Evolutionary conservation across 2,888 invertebrate genomes (phyloP), one percentile per base, ranked within the genome.

Genomic region (Agrypnus murinus): DNA sequence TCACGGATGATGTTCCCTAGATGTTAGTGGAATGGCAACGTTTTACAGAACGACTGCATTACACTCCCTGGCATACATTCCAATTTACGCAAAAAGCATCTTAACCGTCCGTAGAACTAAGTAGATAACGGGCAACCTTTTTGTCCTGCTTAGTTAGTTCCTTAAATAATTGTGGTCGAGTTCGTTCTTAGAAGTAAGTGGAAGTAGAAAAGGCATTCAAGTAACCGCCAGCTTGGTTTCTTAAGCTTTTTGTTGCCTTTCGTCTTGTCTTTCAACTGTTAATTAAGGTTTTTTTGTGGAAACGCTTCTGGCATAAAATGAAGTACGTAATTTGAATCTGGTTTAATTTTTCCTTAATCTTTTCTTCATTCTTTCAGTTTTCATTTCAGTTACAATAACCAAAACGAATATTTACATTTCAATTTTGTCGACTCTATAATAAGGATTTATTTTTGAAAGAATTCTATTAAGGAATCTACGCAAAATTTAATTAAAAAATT

Each of bases 261-360:
- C 46, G 32, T 63, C 62, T 48, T 63, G 62, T 63, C 48, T 63
- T 46, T 36, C 48, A 50, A 60, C 45, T 50, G 62, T 63, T 63
- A 63, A 63, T 63, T 63, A 63, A 63, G 48, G 48, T 63, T 48
- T 63, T 55, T 50, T 63, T 50, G 62, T 50, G 19, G 48, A 36
- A 25, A 63, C 34, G 62, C 62, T 50, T 46, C 57, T 50, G 46
- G 62, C 62, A 63, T 63, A 63, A 63, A 63, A 63, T 63, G 34
- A 63, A 63, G 62, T 63, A 63, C 38, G 48, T 48, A 63, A 63
- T 63, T 63, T 63, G 48, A 63, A 50, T 63, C 62, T 46, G 62
- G 36, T 38, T 48, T 63, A 63, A 63, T 63, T 63, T 63, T 25
- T 31, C 50, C 19, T 50, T 50, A 50, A 50, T 50, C 19, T 50